Conservation (phyloP, 2,113 vertebrate genomes). For the Oncorhynchus masou region DNA sequence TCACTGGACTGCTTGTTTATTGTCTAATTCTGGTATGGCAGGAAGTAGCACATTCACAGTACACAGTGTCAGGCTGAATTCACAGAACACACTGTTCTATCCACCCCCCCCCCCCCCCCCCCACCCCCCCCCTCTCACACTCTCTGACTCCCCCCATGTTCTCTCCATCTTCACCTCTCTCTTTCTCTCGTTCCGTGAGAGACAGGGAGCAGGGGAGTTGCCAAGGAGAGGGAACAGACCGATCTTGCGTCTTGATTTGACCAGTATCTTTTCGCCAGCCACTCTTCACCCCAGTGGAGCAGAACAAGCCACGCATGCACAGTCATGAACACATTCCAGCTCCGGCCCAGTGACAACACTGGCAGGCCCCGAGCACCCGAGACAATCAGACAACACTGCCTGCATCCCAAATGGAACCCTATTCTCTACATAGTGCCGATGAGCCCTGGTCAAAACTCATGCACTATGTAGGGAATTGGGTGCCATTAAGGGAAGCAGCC, state of each 20-base stretch:
- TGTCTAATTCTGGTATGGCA: background rate
- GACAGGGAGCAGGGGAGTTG: background rate
- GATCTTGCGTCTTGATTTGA: slow-evolving; percentile 11
- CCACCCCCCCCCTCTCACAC: background rate
- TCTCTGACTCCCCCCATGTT: background rate
- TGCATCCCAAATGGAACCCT: too few species aligned
- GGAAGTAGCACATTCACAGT: slow-evolving; percentile 19
- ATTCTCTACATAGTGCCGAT: too few species aligned
- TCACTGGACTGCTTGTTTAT: background rate
- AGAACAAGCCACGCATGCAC: slow-evolving; percentile 48
- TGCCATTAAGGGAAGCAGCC: too few species aligned
- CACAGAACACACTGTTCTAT: background rate
- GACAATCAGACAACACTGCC: too few species aligned
- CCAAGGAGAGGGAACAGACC: background rate
- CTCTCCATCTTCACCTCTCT: slow-evolving; percentile 7
- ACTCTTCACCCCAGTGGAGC: slow-evolving; percentile 49
- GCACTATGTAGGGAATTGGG: too few species aligned
- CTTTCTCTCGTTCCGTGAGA: slow-evolving; percentile 10
- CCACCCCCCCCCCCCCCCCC: background rate
- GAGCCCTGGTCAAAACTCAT: too few species aligned
- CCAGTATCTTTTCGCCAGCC: background rate
- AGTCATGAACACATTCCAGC: slow-evolving; percentile 66
- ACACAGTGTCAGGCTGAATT: background rate
- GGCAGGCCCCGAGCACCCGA: slow-evolving; percentile 3
- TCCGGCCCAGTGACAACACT: slow-evolving; percentile 56